phyloP scores from a whole-genome alignment of 2,888 invertebrate genomes.

The Griposia aprilina region DNA sequence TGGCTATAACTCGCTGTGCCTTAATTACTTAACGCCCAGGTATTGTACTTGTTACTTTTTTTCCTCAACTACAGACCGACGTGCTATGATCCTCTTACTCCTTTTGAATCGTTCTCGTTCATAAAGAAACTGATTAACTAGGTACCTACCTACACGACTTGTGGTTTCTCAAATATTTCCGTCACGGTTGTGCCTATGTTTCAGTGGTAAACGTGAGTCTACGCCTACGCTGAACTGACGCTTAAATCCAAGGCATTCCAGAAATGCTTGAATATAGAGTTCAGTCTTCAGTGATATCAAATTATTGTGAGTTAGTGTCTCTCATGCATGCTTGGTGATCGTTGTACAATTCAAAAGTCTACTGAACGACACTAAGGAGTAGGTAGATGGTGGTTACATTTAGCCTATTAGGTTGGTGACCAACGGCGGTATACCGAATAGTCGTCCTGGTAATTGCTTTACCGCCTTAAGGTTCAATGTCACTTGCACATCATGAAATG shows the following conservation, averaged over 20 bases:
- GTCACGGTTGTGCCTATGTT: neutral
- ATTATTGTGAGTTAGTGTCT: neutral
- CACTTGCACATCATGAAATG: neutral
- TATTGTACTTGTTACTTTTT: neutral
- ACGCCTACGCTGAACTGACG: neutral
- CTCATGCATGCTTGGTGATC: neutral
- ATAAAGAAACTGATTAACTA: neutral
- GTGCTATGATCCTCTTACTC: neutral
- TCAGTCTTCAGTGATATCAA: too few relatives aligned
- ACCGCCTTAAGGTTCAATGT: neutral
- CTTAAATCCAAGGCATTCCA: neutral
- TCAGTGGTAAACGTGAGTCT: neutral
- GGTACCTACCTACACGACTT: neutral
- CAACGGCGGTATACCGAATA: neutral
- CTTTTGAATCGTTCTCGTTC: neutral
- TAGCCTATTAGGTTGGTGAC: neutral
- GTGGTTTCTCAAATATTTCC: neutral
- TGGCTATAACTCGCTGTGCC: neutral
- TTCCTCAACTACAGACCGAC: neutral
- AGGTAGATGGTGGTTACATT: neutral
- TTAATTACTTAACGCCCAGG: neutral
- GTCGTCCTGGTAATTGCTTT: neutral
- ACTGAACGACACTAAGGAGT: neutral
- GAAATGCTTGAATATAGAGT: neutral
- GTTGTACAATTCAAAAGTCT: neutral